Base-by-base conservation (phyloP, 1,140 invertebrate genomes). In the Anastrepha obliqua region DNA sequence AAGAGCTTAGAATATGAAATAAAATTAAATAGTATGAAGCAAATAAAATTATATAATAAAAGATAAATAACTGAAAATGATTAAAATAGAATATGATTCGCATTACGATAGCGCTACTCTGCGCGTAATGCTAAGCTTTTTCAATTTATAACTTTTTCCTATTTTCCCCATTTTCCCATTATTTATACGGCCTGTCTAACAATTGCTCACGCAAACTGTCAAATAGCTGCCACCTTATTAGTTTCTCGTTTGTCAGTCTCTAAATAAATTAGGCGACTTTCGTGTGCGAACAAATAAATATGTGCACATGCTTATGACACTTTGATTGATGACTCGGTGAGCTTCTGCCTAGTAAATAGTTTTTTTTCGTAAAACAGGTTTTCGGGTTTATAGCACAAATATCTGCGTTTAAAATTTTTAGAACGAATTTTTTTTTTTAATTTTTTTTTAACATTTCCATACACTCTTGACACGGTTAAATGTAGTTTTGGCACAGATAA, bases 211-310 rank as follows among this genome's bases (percentile, higher is more conserved):
- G 2, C 42, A n/a, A 81, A 81, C 47, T 55, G 74, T 81, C 74
- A 81, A 81, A 81, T 29, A 81, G 17, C n/a, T 51, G 44, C 6
- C 74, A 81, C 17, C 74, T 58, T 81, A 20, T 81, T 81, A 55
- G 44, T 81, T 74, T 20, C n/a, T 55, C 47, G 47, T 55, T 81
- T 81, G 47, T 55, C 74, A 55, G 55, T 81, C 29, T 29, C 29
- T 29, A 29, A 29, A 29, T 29, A 29, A 55, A 81, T 81, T 81
- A 81, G 74, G n/a, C 74, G 9, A 55, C 74, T 81, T 8, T 7
- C 39, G 13, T 81, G 44, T 55, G 13, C 15, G n/a, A 13, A 62
- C 15, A 62, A 9, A 62, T 62, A 17, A 13, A 13, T 62, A 62
- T n/a, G 60, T 62, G 15, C 15, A 62, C 60, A 62, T 62, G 29